Conservation (phyloP, 2,113 vertebrate species). For the Microcebus griseorufus region DNA sequence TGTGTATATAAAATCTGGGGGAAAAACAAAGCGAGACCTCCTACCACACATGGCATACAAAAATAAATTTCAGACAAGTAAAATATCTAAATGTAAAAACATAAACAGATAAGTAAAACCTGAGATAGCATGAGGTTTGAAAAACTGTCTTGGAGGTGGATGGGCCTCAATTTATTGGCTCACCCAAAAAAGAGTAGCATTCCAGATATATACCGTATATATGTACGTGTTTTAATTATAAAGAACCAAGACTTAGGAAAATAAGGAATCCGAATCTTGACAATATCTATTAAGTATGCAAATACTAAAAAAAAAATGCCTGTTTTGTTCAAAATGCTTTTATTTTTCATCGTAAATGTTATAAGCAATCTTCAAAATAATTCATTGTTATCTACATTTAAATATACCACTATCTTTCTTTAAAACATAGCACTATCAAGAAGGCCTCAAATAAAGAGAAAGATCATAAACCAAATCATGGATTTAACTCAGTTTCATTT, state of each 20-base stretch:
- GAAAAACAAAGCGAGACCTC: neutral
- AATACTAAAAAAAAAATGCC: neutral
- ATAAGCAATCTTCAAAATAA: neutral
- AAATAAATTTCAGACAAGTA: neutral
- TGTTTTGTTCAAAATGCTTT: neutral
- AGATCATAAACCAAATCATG: neutral
- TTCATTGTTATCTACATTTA: neutral
- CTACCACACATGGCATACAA: neutral
- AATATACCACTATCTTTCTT: neutral
- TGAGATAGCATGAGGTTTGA: neutral
- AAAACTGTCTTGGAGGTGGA: neutral
- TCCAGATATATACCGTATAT: neutral
- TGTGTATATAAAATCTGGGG: neutral
- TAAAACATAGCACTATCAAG: neutral
- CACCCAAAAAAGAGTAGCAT: neutral
- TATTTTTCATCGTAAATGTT: neutral
- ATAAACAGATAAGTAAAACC: neutral
- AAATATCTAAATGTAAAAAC: neutral
- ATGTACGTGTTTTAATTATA: neutral
- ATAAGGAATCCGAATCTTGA: neutral
- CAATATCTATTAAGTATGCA: neutral
- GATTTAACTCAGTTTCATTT: conserved; percentile 10
- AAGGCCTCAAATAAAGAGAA: neutral
- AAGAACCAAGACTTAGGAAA: neutral
- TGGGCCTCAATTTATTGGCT: neutral